These are phyloP conservation scores for Xiphophorus maculatus DNA, from an alignment of 2,113 vertebrate species.

Conservation along the genomic window DNA sequence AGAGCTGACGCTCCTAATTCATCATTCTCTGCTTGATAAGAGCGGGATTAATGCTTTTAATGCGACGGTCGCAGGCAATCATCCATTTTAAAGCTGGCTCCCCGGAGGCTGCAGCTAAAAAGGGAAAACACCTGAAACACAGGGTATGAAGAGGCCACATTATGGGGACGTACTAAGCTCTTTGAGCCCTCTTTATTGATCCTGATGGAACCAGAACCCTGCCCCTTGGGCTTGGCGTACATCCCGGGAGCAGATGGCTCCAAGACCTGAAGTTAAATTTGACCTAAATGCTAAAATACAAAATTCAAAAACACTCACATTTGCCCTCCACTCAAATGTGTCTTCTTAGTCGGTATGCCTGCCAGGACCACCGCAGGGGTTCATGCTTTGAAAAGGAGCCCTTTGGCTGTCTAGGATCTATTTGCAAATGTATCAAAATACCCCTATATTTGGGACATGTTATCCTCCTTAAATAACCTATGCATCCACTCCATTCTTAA, in stretches of 20 bases:
- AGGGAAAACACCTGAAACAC: conserved; percentile 79
- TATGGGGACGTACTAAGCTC: conserved; percentile 47
- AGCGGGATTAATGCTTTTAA: conserved; percentile 82
- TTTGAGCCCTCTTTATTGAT: conserved; percentile 45
- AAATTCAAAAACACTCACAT: conserved; percentile 44
- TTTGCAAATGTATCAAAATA: conserved; percentile 38
- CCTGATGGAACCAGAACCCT: conserved; percentile 50
- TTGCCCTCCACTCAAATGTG: conserved; percentile 32
- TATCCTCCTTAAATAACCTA: conserved; percentile 71
- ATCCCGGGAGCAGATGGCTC: conserved; percentile 79
- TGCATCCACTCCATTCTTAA: conserved; percentile 73
- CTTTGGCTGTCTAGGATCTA: conserved; percentile 45
- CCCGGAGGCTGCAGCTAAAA: conserved; percentile 75
- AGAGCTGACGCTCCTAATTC: conserved; percentile 79
- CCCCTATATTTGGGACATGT: conserved; percentile 55
- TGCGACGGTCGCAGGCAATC: conserved; percentile 77
- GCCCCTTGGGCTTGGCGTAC: conserved; percentile 75
- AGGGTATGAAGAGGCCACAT: conserved; percentile 53
- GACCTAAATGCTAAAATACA: conserved; percentile 78
- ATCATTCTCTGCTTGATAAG: conserved; percentile 82
- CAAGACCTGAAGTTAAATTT: conserved; percentile 75
- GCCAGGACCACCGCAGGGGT: conserved; percentile 39
- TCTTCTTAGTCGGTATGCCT: conserved; percentile 17
- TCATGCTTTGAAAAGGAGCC: conserved; percentile 26
- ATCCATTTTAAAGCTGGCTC: conserved; percentile 78